These are phyloP conservation scores for Embidobia sp. DNA, from an alignment of 2,888 invertebrate species.

Conservation along the genomic window DNA sequence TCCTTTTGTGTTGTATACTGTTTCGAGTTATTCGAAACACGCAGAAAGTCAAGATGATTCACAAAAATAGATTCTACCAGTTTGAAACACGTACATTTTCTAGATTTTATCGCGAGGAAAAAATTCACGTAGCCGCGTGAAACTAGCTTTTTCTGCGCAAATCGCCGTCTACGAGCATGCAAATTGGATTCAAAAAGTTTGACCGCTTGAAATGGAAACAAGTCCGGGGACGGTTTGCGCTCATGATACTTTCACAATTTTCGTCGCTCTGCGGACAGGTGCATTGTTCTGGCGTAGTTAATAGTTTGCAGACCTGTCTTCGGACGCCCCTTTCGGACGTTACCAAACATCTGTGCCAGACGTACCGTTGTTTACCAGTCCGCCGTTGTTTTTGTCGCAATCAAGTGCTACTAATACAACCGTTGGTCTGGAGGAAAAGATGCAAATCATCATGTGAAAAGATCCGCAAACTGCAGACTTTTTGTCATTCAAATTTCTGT, in stretches of 20 bases:
- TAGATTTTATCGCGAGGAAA: no score
- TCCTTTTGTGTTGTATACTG: no score
- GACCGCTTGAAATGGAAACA: no score
- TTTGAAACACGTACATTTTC: no score
- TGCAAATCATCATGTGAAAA: conserved; percentile 29
- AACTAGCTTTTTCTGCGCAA: no score
- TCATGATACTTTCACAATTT: conserved; percentile 30
- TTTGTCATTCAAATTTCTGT: conserved; percentile 24
- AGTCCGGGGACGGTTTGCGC: conserved; percentile 6
- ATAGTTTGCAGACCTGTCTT: conserved; percentile 16
- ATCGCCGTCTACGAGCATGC: no score
- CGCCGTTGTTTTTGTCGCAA: conserved; percentile 13
- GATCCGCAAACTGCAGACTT: conserved; percentile 8
- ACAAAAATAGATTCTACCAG: no score
- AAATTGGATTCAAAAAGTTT: neutral
- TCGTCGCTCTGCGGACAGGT: conserved; percentile 17
- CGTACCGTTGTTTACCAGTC: conserved; percentile 32
- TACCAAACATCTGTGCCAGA: conserved; percentile 44
- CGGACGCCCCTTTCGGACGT: conserved; percentile 30
- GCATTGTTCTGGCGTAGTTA: conserved; percentile 25
- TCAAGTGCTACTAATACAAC: conserved; percentile 8
- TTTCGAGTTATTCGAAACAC: no score
- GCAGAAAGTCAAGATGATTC: no score
- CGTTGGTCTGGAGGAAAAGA: conserved; percentile 14
- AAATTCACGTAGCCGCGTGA: no score